Base-by-base conservation (phyloP, 2,113 vertebrate genomes). In the Orcinus orca region DNA sequence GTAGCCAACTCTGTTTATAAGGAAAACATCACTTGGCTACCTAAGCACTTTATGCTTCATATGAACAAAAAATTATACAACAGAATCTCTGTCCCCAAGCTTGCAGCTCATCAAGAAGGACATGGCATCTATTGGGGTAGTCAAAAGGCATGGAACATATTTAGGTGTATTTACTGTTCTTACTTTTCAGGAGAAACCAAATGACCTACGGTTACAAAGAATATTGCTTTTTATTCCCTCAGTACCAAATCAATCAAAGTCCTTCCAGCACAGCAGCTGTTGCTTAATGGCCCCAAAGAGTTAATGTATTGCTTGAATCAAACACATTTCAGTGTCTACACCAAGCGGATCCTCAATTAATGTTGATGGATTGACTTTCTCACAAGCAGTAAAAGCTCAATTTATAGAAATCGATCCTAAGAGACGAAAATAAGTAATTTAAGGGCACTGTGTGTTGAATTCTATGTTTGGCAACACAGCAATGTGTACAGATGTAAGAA, bases 361-460 rank as follows among this genome's bases (percentile, higher is more conserved):
- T 73, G 31, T 21, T 97, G 89, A 96, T 60, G 36, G 77, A 76
- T 58, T 95, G 70, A 80, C 79, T 96, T 93, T 93, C 68, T 95
- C 70, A 95, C 3, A 65, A 29, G 31, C 23, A 26, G 31, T 90
- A 93, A 95, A 90, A 96, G 53, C 33, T 81, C 87, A 95, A 20
- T 81, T 96, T 89, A 87, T 79, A 70, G 13, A 92, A 17, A 67
- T 87, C 38, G 55, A 77, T 80, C 36, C 47, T 50, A 17, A 53
- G 31, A 96, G 76, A 93, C 3, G n/a, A 63, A 97, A 96, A 88
- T 92, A n/a, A 95, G 41, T 83, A 89, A 94, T 67, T 87, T 93
- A 74, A 67, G 77, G 96, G n/a, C 74, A 83, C 8, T 31, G 7
- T 33, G 31, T 36, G 8, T 67, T 93, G 33, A 83, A 74, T 73